Evolutionary conservation across 2,888 invertebrate species (phyloP), one percentile per base, ranked within the genome.

Genomic region (Asteroscopus sphinx): DNA sequence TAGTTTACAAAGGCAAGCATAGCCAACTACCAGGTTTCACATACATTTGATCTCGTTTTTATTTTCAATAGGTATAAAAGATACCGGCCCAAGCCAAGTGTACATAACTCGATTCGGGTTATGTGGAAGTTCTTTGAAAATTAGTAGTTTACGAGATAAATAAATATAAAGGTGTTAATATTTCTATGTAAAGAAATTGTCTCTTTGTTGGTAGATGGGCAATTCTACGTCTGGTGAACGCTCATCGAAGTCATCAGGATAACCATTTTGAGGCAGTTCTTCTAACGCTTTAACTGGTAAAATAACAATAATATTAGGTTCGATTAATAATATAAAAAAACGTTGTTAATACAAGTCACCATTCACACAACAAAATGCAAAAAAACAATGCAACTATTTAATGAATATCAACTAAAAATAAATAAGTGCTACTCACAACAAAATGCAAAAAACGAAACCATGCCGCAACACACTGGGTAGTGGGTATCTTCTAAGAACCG

Each of bases 161-260:
- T 6, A 25, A 17, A 35, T 44, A 40, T 37, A 11, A 25, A 7
- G 2, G 26, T 36, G 42, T 28, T 30, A 36, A 9, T 16, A 21
- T 7, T 9, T 73, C 91, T 94, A 96, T 62, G 95, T 95, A 87
- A 96, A 97, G 93, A 96, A 97, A 89, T 98, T 98, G 84, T 98
- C 97, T 83, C 98, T 95, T 90, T 98, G 97, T 89, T 98, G 98
- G 85, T 97, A 97, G 68, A 98, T 95, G 49, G 98, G 98, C 85
- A 98, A 95, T 85, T 97, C 96, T 52, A 96, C 96, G 76, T 96
- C 96, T 33, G 98, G 97, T 45, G 97, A 97, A 17, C 95, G 94
- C 81, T 97, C 96, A 53, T 97, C 97, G 75, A 96, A 96, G 55
- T 97, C 96, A 64, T 95, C 94, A 74, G 91, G 92, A 58, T 94